Percentiles rank a stretch among this genome's conserved stretches.
These are phyloP conservation scores for Mantis religiosa DNA, from an alignment of 2,888 invertebrate genomes.

Conservation along the genomic window DNA sequence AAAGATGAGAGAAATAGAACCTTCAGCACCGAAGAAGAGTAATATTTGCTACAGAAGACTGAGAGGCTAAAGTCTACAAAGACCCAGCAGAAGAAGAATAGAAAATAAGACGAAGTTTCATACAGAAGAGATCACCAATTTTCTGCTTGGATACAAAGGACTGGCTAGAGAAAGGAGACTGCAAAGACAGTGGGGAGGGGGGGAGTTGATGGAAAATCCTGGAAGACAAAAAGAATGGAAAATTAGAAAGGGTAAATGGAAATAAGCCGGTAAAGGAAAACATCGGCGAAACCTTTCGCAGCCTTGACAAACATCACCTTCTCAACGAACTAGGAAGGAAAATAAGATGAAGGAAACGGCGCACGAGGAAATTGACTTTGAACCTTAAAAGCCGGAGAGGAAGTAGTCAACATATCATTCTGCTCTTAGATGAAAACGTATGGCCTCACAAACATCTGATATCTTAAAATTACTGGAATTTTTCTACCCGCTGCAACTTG, in stretches of 20 bases:
- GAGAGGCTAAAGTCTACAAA: neutral
- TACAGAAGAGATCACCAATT: neutral
- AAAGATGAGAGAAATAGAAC: neutral
- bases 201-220: neutral
- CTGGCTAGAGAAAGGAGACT: neutral
- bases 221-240: neutral
- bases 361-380: neutral
- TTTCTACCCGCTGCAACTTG: too few species aligned
- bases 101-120: neutral
- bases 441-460: too few species aligned
- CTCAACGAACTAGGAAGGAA: neutral
- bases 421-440: neutral
- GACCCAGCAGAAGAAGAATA: neutral
- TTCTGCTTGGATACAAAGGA: neutral
- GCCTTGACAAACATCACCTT: neutral
- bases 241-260: neutral
- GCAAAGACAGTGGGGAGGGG: neutral
- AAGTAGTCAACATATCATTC: neutral
- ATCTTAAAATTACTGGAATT: too few species aligned
- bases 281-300: neutral
- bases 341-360: neutral
- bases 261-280: neutral
- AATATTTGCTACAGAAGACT: neutral
- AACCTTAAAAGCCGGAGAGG: neutral
- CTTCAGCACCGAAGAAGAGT: neutral